Evolutionary conservation across 92 coral and sea anemone genomes (phyloP), one percentile per base, ranked within the genome.

Genomic region (Meandrina meandrites): DNA sequence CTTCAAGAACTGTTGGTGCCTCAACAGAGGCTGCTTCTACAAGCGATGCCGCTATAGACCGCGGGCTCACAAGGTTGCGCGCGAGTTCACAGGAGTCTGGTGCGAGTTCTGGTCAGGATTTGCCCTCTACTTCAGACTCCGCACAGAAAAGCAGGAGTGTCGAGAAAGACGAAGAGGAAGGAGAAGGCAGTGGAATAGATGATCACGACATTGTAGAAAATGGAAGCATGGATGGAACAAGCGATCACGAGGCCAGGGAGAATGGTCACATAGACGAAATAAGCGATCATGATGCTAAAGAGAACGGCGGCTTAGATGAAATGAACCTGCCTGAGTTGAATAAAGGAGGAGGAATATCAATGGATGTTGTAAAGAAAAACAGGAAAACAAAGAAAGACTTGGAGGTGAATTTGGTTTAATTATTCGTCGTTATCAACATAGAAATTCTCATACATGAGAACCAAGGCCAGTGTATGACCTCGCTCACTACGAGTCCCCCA

Each of bases 1-100:
- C 8, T 53, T 18, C 27, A 10, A 79, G 79, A 54, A 54, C 85
- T 48, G 34, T 42, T 34, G 58, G 84, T 7, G 56, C 36, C 68
- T 7, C 79, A 19, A 47, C 79, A 0, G 79, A 30, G 42, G 79
- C 81, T 74, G 72, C 53, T 19, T 83, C 87, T 51, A 83, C 87
- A 35, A 40, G 87, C 32, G 70, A 75, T 75, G 37, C 57, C 31
- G 57, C 69, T 74, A 30, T 24, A 40, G 57, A 84, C 8, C 40
- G 47, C 57, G 36, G 87, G 30, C 72, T 56, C 21, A 27, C 56
- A 58, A 57, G 57, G 3, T 37, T 37, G 19, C 56, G 14, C 27
- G 87, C 56, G 10, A 56, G 48, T 28, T 73, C 68, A 21, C 27
- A 30, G 10, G 80, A 84, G 17, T 24, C 34, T 53, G 58, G 51